Base-by-base conservation (phyloP, 2,797 vertebrate genomes). In the Somateria mollissima region DNA sequence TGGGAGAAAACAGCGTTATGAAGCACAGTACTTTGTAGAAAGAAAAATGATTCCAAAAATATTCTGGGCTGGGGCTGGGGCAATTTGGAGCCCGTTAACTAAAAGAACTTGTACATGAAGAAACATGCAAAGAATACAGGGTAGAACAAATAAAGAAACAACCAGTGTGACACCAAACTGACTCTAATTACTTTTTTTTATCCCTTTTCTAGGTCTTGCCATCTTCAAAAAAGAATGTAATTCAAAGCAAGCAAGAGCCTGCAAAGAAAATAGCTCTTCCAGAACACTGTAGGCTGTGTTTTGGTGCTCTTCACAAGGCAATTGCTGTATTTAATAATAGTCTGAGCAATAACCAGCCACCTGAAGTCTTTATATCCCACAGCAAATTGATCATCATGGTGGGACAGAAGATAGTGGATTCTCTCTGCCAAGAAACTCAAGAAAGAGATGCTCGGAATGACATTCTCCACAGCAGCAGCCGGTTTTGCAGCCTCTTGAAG, bases 361-460 rank as follows among this genome's bases (percentile, higher is more conserved):
- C 99, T 0, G 99, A 99, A 87, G 97, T 97, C 94, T 99, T 99
- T 95, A 99, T 99, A 94, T 98, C 98, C 2, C 98, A 99, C 83
- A 99, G 99, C 96, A 99, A 99, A 82, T 97, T 99, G 95, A 98
- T 99, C 92, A 99, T 99, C 96, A 99, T 98, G 98, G 98, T 99
- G 27, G 99, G 99, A 8, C 99, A 99, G 96, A 99, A 98, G 95
- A 97, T 99, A 95, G 99, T 99, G 96, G 98, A 99, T 97, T 97
- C 97, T 0, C 97, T 99, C 57, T 99, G 98, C 95, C 97, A 95
- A 84, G 98, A 99, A 89, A 98, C 97, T 4, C 98, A 98, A 39
- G 95, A 94, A 5, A 95, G 90, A 65, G 96, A 96, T 0, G 94
- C 96, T 11, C 96, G 98, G 37, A 98, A 98, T 0, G 98, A 98